Evolutionary conservation across 2,888 invertebrate genomes (phyloP), one percentile per base, ranked within the genome.

Genomic region (Monochamus alternatus): DNA sequence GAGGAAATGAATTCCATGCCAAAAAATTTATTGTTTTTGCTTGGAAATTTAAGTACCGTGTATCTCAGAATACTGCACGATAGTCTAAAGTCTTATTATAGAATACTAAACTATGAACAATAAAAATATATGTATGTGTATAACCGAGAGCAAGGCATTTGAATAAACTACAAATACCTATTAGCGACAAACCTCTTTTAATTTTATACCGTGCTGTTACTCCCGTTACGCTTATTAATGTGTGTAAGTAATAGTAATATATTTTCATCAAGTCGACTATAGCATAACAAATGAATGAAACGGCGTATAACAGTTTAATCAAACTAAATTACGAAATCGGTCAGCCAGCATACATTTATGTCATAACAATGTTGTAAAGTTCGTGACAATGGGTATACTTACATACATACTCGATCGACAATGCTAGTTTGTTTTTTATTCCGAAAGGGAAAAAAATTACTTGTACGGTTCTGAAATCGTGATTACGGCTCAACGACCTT

Each of bases 271-370:
- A 62, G 62, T 14, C 38, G 62, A 9, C 4, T 14, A 3, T n/a
- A 7, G 62, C n/a, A 12, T 3, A 43, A 5, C 12, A 64, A 14
- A 47, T 47, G 38, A 38, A 64, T 64, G n/a, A 64, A 64, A 44
- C 22, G 14, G 47, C 47, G 44, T 38, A 32, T 4, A 64, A 32
- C 64, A 64, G 22, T 64, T 64, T 64, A 64, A 64, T 64, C 64
- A 64, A 31, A 47, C 30, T 22, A 44, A 30, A 64, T 44, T 47
- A 64, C 10, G 30, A 22, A 64, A 64, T 22, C 22, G n/a, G 43
- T 30, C 32, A 64, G 64, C 47, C 64, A n/a, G 44, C 47, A 47
- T 64, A 64, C 43, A 64, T 64, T 44, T 47, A 14, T 30, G 10
- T 5, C 47, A 5, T 9, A 22, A 44, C 63, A 63, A 44, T 44